These are phyloP conservation scores for Raja brachyura DNA, from an alignment of 2,113 vertebrate genomes.

Conservation along the genomic window DNA sequence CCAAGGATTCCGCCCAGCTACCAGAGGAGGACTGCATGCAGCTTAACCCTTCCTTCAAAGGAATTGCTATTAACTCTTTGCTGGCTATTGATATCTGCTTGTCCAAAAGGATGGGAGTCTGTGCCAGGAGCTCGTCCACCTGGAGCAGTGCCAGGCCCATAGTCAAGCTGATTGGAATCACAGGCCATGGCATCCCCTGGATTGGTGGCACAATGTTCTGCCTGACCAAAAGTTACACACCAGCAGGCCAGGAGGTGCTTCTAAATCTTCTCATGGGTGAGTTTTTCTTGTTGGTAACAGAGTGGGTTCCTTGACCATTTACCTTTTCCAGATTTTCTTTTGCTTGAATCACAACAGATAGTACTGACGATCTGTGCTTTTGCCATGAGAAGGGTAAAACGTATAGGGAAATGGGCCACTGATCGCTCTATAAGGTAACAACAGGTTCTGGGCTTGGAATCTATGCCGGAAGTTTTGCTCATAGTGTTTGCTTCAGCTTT, in stretches of 20 bases:
- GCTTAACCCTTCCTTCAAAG: constrained; percentile 90
- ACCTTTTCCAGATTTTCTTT: not conserved
- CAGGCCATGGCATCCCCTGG: constrained; percentile 87
- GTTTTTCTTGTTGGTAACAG: constrained; percentile 43
- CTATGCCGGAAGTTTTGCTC: not conserved
- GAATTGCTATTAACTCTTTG: constrained; percentile 85
- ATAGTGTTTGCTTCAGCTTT: not conserved
- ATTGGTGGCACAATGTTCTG: constrained; percentile 84
- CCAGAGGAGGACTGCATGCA: constrained; percentile 96
- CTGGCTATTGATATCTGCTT: constrained; percentile 91
- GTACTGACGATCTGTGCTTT: not conserved
- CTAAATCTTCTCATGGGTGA: constrained; percentile 94
- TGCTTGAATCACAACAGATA: no score
- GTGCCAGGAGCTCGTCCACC: constrained; percentile 70
- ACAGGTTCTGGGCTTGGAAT: not conserved
- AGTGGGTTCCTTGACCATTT: not conserved
- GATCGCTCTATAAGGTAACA: not conserved
- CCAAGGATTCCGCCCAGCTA: constrained; percentile 64
- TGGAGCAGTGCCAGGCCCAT: constrained; percentile 89
- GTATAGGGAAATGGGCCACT: not conserved
- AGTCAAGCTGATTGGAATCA: constrained; percentile 79
- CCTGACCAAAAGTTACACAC: constrained; percentile 82
- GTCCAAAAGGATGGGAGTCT: constrained; percentile 89
- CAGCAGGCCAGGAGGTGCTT: constrained; percentile 89
- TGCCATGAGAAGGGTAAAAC: not conserved